Evolutionary conservation across 2,797 vertebrate genomes (phyloP).

Genomic region (Sebastes flavidus): DNA sequence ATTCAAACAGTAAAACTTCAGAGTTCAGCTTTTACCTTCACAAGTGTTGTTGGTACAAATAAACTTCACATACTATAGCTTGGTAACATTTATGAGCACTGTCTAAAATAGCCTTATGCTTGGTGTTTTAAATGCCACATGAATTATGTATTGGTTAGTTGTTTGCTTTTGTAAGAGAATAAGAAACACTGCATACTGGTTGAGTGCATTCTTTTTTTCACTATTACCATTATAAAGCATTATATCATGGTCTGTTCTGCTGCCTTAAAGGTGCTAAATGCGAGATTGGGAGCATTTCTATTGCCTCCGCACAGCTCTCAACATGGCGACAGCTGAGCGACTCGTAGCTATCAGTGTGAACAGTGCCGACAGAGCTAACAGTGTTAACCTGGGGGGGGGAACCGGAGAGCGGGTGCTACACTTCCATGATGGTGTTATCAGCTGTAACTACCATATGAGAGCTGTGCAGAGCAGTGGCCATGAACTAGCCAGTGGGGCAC

Average conservation of each 20-base stretch:
- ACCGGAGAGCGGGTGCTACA: too few relatives aligned
- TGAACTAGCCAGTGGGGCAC: too few relatives aligned
- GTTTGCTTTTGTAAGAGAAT: slow-evolving; percentile 3
- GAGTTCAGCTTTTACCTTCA: neutral
- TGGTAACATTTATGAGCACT: neutral
- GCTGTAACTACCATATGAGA: too few relatives aligned
- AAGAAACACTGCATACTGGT: neutral
- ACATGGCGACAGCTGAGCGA: too few relatives aligned
- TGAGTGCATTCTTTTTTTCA: neutral
- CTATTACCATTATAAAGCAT: neutral
- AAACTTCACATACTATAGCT: neutral
- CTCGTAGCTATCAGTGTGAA: too few relatives aligned
- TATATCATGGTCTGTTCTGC: neutral
- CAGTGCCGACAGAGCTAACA: too few relatives aligned
- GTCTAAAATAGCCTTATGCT: neutral
- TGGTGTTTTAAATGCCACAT: neutral
- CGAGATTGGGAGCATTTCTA: too few relatives aligned
- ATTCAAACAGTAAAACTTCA: neutral
- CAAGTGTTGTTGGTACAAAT: neutral
- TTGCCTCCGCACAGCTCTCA: too few relatives aligned
- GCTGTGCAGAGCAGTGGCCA: too few relatives aligned
- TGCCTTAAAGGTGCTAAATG: neutral
- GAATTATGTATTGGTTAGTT: neutral
- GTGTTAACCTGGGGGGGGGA: too few relatives aligned
- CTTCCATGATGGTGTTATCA: too few relatives aligned